phyloP scores from a whole-genome alignment of 30 jellyfish, hydroid and myxozoan genomes.

The Hydra vulgaris region DNA sequence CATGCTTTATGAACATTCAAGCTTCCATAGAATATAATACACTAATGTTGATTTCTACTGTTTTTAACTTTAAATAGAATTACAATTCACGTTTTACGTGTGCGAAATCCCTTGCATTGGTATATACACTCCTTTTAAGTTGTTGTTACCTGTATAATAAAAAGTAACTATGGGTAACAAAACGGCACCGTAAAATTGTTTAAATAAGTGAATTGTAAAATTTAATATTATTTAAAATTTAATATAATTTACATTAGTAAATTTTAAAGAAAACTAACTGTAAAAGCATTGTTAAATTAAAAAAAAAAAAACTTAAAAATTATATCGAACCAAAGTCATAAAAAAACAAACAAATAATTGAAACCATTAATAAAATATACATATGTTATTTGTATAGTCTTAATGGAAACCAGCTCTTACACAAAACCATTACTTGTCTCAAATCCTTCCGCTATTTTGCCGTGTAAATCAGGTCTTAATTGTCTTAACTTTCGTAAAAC shows the following conservation, averaged over 20 bases:
- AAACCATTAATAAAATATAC: background rate
- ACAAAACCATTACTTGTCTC: slow-evolving; percentile 43
- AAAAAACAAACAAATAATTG: background rate
- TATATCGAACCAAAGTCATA: background rate
- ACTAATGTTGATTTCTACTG: background rate
- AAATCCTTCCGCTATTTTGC: slow-evolving; percentile 35
- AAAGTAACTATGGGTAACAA: background rate
- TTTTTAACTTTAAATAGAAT: background rate
- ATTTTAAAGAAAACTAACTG: too few species aligned
- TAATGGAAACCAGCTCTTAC: slow-evolving; percentile 17
- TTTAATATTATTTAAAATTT: too few species aligned
- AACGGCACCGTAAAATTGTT: too few species aligned
- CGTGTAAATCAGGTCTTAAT: slow-evolving; percentile 33
- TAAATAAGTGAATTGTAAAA: too few species aligned
- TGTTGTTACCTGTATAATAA: background rate
- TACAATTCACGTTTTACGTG: background rate
- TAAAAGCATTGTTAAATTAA: too few species aligned
- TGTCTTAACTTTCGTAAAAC: slow-evolving; percentile 23
- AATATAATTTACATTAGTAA: too few species aligned
- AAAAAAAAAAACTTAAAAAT: too few species aligned
- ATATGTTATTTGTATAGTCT: background rate
- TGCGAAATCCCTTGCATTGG: background rate
- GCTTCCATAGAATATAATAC: too few species aligned
- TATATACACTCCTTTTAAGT: background rate
- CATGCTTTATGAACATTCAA: too few species aligned